These are phyloP conservation scores for Hozukius guyotensis DNA, from an alignment of 2,797 vertebrate species.

Conservation along the genomic window DNA sequence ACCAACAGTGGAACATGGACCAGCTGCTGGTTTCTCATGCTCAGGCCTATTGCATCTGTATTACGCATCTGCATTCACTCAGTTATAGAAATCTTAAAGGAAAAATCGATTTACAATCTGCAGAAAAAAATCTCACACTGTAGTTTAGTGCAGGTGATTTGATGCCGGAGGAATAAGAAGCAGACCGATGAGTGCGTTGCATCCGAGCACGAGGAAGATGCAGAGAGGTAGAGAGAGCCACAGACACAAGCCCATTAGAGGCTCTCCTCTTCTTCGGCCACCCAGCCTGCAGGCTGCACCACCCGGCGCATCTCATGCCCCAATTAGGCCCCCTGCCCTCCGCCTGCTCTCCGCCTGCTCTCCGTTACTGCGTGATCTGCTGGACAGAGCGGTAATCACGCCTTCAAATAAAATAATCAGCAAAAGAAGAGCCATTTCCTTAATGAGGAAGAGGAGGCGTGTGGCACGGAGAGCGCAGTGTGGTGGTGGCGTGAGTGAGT, in stretches of 20 bases:
- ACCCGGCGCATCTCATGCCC: conserved; percentile 89
- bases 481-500: conserved; percentile 86
- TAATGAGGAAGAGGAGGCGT: conserved; percentile 95
- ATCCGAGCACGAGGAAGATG: conserved; percentile 78
- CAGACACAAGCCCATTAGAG: conserved; percentile 66
- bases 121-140: conserved; percentile 92
- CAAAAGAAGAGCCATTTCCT: conserved; percentile 99
- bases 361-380: conserved; percentile 96
- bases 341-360: conserved; percentile 91
- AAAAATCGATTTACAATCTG: conserved; percentile 94
- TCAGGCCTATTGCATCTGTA: conserved; percentile 25
- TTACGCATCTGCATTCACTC: conserved; percentile 85
- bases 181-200: conserved; percentile 87
- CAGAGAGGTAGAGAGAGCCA: conserved; percentile 27
- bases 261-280: conserved; percentile 76
- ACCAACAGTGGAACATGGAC: conserved; percentile 3
- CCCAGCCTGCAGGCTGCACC: conserved; percentile 76
- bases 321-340: conserved; percentile 95
- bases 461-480: conserved; percentile 94
- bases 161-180: conserved; percentile 91
- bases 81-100: conserved; percentile 95
- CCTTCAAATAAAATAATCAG: conserved; percentile 99
- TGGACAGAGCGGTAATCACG: conserved; percentile 97
- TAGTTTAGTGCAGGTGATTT: conserved; percentile 92
- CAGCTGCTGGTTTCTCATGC: conserved; percentile 24